Evolutionary conservation across 2,888 invertebrate genomes (phyloP), one percentile per base, ranked within the genome.

Genomic region (Embidobia sp.): DNA sequence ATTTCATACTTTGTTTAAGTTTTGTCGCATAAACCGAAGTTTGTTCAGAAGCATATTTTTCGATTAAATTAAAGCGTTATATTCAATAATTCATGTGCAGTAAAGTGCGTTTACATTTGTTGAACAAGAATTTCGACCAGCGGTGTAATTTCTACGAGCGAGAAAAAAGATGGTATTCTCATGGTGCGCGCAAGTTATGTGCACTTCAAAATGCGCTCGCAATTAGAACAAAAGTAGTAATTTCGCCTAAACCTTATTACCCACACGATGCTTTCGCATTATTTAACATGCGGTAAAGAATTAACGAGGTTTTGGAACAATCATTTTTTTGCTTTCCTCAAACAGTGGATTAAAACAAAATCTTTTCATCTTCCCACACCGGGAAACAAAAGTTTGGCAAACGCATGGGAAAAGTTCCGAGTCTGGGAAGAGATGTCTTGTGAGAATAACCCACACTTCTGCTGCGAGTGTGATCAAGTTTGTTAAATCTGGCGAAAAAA

Each of bases 381-480:
- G 18, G 13, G 5, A 11, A 66, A 67, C 74, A 74, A 74, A 61
- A 74, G 66, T 74, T 74, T 74, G 66, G 67, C 61, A 61, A 74
- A 74, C 53, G 37, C 59, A 61, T 74, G 74, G 40, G 74, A 74
- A 74, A 74, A 74, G 66, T 74, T 74, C 16, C 22, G 37, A 10
- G 55, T 64, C 73, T 53, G 59, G 44, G 57, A 74, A 74, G 53
- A 59, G 59, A 74, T 66, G 51, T 59, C 74, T 74, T 74, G 74
- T 67, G 61, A 67, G 61, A 67, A 74, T 61, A 59, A 40, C 40
- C 48, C 13, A 37, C 37, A 40, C 42, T 66, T 73, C 51, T 59
- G 44, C 31, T 51, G 27, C 46, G 35, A 59, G 64, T 66, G 66
- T 73, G 63, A 42, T 64, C 49, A 66, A 59, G 16, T 74, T 66